Conservation (phyloP, 2,888 invertebrate species). For the Rhynchonema sp. region DNA sequence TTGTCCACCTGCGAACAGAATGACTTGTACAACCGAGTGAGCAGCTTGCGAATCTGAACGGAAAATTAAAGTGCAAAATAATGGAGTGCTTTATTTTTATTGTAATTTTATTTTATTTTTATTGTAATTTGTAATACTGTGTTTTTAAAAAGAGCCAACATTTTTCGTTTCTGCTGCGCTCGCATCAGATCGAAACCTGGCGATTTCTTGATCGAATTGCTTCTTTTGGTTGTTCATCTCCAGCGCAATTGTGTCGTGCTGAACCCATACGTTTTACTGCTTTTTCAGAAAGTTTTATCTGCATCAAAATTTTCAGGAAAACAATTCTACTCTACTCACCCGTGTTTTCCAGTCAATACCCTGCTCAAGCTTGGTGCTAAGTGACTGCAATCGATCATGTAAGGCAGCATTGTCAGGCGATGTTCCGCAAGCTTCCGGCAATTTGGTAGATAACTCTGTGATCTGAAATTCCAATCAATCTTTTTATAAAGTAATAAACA, state of each 20-base stretch:
- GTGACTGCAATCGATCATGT: neutral
- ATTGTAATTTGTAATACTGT: too few relatives aligned
- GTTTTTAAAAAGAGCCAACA: neutral
- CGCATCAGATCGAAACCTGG: neutral
- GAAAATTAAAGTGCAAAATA: neutral
- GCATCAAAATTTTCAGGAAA: too few relatives aligned
- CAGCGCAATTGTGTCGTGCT: neutral
- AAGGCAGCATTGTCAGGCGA: too few relatives aligned
- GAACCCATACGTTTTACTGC: too few relatives aligned
- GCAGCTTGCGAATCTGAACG: neutral
- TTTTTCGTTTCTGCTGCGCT: neutral
- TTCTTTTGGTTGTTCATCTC: neutral
- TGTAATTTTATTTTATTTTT: too few relatives aligned
- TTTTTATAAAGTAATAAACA: too few relatives aligned
- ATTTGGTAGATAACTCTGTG: too few relatives aligned
- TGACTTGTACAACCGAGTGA: neutral
- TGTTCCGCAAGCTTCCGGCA: too few relatives aligned
- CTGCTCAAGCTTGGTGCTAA: neutral
- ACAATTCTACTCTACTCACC: too few relatives aligned
- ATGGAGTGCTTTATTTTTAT: too few relatives aligned
- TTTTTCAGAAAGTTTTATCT: too few relatives aligned
- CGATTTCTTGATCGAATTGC: neutral
- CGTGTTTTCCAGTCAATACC: neutral
- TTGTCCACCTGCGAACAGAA: neutral
- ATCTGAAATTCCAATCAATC: too few relatives aligned